Percentiles rank a stretch among this genome's conserved stretches.
phyloP scores from a whole-genome alignment of 2,797 vertebrate species.

The Apodemus agrarius region DNA sequence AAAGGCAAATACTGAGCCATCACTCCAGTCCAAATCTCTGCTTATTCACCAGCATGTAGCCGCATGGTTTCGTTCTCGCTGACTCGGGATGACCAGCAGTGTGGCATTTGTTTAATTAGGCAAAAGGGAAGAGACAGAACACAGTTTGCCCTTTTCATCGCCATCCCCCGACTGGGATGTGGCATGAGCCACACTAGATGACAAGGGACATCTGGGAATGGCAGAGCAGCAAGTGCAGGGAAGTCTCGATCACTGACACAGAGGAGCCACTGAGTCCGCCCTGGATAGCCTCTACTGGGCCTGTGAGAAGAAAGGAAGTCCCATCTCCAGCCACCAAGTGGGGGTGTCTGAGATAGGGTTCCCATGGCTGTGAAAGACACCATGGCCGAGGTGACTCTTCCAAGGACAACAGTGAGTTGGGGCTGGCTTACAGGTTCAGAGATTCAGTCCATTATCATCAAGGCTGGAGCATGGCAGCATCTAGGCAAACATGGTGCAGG shows the following conservation, averaged over 20 bases:
- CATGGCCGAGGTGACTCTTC: not conserved
- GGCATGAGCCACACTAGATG: not conserved
- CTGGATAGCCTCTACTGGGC: not conserved
- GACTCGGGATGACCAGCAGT: not conserved
- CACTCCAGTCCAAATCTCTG: not conserved
- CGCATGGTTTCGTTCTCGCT: not conserved
- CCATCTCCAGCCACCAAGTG: not conserved
- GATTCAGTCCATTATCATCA: not conserved
- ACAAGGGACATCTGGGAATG: not conserved
- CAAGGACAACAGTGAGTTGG: not conserved
- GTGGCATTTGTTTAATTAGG: not conserved
- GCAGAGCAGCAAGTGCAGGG: not conserved
- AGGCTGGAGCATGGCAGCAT: not conserved
- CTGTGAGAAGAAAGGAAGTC: not conserved
- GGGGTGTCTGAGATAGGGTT: not conserved
- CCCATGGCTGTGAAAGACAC: not conserved
- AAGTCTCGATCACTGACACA: not conserved
- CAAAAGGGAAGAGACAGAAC: not conserved
- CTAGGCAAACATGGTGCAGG: not conserved
- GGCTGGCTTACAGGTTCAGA: not conserved
- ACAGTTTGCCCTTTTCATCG: not conserved
- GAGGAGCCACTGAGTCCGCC: not conserved
- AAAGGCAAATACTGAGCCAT: not conserved
- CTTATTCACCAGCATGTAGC: not conserved
- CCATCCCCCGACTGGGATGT: fast-evolving